A percentile compares a stretch with the other conserved stretches of the same genome.
Conservation (phyloP, 1,140 invertebrate species). For the Epicauta chinensis region DNA sequence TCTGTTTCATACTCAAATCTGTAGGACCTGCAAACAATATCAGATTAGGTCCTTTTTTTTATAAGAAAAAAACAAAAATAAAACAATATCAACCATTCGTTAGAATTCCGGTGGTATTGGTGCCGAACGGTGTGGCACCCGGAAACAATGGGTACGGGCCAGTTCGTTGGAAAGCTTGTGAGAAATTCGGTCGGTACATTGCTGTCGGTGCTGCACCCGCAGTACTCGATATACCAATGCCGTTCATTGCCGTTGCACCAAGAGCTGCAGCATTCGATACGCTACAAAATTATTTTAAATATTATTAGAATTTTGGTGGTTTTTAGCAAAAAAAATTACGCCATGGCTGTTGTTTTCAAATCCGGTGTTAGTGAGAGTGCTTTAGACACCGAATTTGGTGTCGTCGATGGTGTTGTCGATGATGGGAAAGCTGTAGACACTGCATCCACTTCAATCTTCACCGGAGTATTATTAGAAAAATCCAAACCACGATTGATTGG, state of each 20-base stretch:
- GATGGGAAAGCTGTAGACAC: slow-evolving; percentile 32
- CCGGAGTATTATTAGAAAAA: slow-evolving; percentile 30
- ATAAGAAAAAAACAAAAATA: not conserved
- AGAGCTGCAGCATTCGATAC: slow-evolving; percentile 28
- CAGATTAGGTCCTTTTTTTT: slow-evolving; percentile 8
- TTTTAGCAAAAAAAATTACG: slow-evolving; percentile 21
- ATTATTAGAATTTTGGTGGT: not conserved
- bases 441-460: slow-evolving; percentile 37
- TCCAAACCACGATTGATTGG: slow-evolving; percentile 36
- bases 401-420: slow-evolving; percentile 37
- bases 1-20: slow-evolving; percentile 53
- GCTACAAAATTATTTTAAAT: slow-evolving; percentile 24
- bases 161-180: slow-evolving; percentile 57
- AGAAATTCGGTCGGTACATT: slow-evolving; percentile 65
- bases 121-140: slow-evolving; percentile 33
- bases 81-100: slow-evolving; percentile 37
- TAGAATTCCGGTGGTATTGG: slow-evolving; percentile 33
- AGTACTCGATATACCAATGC: slow-evolving; percentile 47
- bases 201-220: slow-evolving; percentile 53
- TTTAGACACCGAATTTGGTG: slow-evolving; percentile 37
- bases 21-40: slow-evolving; percentile 65
- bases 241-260: slow-evolving; percentile 45
- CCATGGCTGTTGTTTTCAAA: slow-evolving; percentile 32
- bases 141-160: slow-evolving; percentile 41
- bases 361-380: slow-evolving; percentile 34